Base-by-base conservation (phyloP, 2,113 vertebrate genomes). In the Oostethus manadensis region DNA sequence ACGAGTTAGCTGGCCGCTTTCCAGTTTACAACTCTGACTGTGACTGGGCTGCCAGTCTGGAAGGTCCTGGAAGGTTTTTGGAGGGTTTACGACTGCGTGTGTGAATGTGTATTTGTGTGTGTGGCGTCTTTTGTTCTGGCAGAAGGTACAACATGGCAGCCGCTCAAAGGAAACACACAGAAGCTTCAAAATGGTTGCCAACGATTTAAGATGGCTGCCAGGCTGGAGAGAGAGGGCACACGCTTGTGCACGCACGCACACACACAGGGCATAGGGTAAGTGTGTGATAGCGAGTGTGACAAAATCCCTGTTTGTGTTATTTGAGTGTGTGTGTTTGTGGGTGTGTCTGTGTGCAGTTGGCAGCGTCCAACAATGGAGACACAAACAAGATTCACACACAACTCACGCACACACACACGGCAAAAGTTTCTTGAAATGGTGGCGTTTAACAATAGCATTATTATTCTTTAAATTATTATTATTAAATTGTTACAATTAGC, bases 131-230 rank as follows among this genome's bases (percentile, higher is more conserved):
- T 90, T 88, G 87, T 90, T 87, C 88, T 90, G 85, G 81, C 78
- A 81, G 88, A 90, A 81, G 89, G 83, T 79, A 71, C 69, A 62
- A 87, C 89, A 80, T 83, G 89, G 90, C 86, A 83, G 84, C 78
- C 74, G 85, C 88, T 91, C 71, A 84, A 84, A 81, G 73, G 90
- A 92, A 89, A 90, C 91, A 93, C 87, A 88, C 88, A 90, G 85
- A 80, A 70, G 90, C 90, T 88, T 93, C 93, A 95, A 98, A 96
- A 98, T 97, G 95, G 95, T 94, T 97, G 94, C 95, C 95, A 98
- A 86, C 90, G 88, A 91, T 90, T 92, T 88, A 96, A 96, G 92
- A 96, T 97, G 95, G 94, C 94, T 96, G 94, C 94, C 94, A 96
- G 92, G 85, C 85, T 89, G 70, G 53, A 62, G 67, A 38, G 7